Evolutionary conservation across 2,888 invertebrate species (phyloP), one percentile per base, ranked within the genome.

Genomic region (Caenorhabditis sp.): DNA sequence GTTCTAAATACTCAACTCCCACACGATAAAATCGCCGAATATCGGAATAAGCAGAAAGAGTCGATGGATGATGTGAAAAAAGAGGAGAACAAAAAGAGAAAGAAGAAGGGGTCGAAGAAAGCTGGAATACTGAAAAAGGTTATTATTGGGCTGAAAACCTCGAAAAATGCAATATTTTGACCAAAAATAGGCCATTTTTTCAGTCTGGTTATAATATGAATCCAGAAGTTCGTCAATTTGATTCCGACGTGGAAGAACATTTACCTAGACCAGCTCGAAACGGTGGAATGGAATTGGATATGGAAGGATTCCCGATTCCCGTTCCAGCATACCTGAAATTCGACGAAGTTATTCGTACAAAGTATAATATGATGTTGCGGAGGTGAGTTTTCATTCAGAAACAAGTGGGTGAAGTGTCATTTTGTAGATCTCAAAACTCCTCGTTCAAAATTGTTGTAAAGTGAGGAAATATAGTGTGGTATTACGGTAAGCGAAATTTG

Each of bases 241-340:
- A 43, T 10, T 43, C 43, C 3, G 43, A 43, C 31, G 31, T 10
- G 31, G 31, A 31, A 10, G 5, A 43, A 17, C 36, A 36, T 8
- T 10, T 36, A 8, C 7, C 36, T 10, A 10, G 5, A 10, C 36
- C 36, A 5, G 36, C 36, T 36, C 7, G 10, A 36, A 43, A 21
- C 25, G 59, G 23, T 23, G 61, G 27, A 21, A 21, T 25, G 2
- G 53, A 50, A n/a, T 14, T 23, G 2, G 67, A 62, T 59, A 5
- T 62, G 2, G 67, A 67, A 5, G 67, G 67, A 52, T 20, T 38
- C 3, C 36, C 53, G 21, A 58, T 70, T 58, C 65, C 64, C 5
- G 52, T 21, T 4, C 38, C 38, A 20, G 52, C 50, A 4, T 60
- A 58, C 17, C 2, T 70, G 8, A 56, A 60, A n/a, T 70, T 70